Evolutionary conservation across 1,140 invertebrate genomes (phyloP), one percentile per base, ranked within the genome.

Genomic region (Monochamus saltuarius): DNA sequence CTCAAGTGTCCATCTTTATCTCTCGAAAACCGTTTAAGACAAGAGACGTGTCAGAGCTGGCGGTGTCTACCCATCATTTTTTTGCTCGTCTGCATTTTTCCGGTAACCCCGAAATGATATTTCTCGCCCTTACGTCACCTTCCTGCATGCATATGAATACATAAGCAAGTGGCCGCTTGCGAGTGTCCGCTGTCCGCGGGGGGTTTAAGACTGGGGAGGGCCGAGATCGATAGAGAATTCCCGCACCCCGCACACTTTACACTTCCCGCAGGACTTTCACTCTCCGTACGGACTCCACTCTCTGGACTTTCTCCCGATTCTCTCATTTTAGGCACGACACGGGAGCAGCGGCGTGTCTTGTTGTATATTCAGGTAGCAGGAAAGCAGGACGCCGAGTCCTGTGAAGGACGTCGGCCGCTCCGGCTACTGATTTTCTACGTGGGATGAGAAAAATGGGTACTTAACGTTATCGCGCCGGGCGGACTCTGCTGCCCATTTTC

Each of bases 181-280:
- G 16, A 65, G 56, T 65, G 62, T 64, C 67, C 64, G 65, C 57
- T 58, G 53, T 29, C 22, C 22, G 47, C 39, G 53, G 36, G 53
- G 19, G 51, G 50, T 45, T 45, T 53, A 61, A 57, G 47, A 56
- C 52, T 51, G 54, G 56, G 55, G 55, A 46, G 64, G 64, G 64
- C 51, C 43, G 49, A 57, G 68, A 70, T 70, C 68, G 68, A 70
- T 70, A 66, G 61, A 68, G 65, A 36, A 36, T 42, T 16, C 35
- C 36, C 64, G 54, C 54, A 56, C 59, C 61, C 54, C 36, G 14
- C 59, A 45, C 62, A 67, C 62, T 66, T 69, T 65, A 67, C 65
- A 71, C 69, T 67, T 69, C 69, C 69, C 69, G 65, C 62, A 71
- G 69, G 69, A 71, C 70, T 71, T 71, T 71, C 70, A 69, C 67